Evolutionary conservation across 2,888 invertebrate genomes (phyloP).

Genomic region (Stenodera caucasica): DNA sequence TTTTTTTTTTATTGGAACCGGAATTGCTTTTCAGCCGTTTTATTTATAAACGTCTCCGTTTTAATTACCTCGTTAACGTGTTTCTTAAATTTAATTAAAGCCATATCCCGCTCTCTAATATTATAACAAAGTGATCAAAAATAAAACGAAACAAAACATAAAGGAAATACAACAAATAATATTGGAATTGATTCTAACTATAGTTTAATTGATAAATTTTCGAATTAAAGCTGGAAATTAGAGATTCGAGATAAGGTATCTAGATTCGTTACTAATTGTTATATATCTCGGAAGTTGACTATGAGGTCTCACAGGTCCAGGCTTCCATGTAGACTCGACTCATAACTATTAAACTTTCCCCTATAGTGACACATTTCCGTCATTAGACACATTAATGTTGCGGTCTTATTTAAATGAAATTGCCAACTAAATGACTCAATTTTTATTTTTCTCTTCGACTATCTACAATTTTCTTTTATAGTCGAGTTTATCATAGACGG

Average conservation of each 20-base stretch:
- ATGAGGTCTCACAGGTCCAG: background rate
- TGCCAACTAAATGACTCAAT: conserved; percentile 22
- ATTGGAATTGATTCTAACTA: too few species aligned
- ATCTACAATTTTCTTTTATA: conserved; percentile 17
- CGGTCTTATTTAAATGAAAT: conserved; percentile 9
- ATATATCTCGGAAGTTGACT: conserved; percentile 2
- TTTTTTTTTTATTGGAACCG: too few species aligned
- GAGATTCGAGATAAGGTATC: background rate
- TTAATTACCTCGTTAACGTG: conserved; percentile 28
- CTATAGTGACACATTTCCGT: conserved; percentile 11
- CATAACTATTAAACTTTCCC: background rate
- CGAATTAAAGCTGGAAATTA: background rate
- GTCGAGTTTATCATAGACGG: conserved; percentile 19
- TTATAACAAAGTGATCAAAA: conserved; percentile 18
- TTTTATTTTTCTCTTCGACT: too few species aligned
- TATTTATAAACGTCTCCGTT: conserved; percentile 22
- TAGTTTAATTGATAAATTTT: background rate
- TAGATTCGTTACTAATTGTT: background rate
- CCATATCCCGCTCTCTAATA: conserved; percentile 19
- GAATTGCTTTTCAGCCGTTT: conserved; percentile 1
- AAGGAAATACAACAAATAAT: too few species aligned
- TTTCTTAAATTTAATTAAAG: conserved; percentile 26
- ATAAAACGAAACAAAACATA: too few species aligned
- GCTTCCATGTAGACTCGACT: background rate
- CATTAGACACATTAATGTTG: conserved; percentile 18